Evolutionary conservation across 2,113 vertebrate species (phyloP).

Genomic region (Psilopsiagon aymara): DNA sequence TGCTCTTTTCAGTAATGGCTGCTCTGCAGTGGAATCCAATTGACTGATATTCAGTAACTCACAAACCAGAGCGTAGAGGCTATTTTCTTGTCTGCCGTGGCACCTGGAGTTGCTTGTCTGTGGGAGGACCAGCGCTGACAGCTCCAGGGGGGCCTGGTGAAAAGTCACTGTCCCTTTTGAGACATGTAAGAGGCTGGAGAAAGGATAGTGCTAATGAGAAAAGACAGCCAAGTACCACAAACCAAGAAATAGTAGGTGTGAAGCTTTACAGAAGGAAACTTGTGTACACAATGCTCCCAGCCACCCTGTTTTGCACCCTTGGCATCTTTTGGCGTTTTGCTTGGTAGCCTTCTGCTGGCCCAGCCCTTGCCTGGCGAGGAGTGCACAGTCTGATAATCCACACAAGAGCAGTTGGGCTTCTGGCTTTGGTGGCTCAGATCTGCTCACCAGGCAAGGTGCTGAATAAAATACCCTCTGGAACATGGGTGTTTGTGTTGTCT

Average conservation of each 20-base stretch:
- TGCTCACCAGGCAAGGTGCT: background rate
- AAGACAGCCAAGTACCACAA: background rate
- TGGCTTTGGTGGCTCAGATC: background rate
- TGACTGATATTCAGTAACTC: background rate
- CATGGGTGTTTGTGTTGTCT: background rate
- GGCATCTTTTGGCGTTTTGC: background rate
- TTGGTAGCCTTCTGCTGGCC: fast-evolving
- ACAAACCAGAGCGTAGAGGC: background rate
- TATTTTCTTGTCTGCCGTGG: background rate
- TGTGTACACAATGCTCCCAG: fast-evolving
- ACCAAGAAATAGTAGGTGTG: background rate
- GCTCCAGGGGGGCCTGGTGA: background rate
- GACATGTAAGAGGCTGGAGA: background rate
- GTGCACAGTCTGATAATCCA: background rate
- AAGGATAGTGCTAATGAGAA: background rate
- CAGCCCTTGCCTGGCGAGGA: background rate
- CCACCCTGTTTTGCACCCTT: background rate
- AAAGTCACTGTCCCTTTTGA: background rate
- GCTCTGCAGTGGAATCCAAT: background rate
- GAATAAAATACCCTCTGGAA: background rate
- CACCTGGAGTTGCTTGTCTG: background rate
- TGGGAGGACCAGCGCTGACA: background rate
- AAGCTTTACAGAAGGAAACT: background rate
- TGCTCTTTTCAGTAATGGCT: background rate
- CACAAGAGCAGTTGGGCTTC: background rate